Evolutionary conservation across 2,797 vertebrate genomes (phyloP), one percentile per base, ranked within the genome.

Genomic region (Sebastes trivittatus): DNA sequence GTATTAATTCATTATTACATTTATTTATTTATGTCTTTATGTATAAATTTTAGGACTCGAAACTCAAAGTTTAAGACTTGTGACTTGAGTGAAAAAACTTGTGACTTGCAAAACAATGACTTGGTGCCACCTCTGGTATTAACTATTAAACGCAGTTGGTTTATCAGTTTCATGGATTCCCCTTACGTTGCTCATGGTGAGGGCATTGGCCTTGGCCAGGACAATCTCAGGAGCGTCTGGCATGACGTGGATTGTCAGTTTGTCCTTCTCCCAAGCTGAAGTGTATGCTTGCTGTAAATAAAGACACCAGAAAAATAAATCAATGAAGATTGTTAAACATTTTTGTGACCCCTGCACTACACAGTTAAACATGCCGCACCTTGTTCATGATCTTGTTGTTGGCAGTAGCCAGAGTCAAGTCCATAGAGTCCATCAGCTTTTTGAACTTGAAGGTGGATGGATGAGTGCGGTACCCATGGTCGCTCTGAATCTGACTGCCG

Each of bases 191-290:
- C 95, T 96, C 92, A 96, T 93, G 77, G 38, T 96, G 59, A 95
- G 11, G 11, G 96, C 85, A 56, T 96, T 96, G 13, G 93, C 94
- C 82, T 96, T 96, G 25, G 96, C 96, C 82, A 99, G 81, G 16
- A 95, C 67, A 79, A 99, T 96, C 77, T 99, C 97, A 16, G 97
- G 98, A 0, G 96, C 94, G 87, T 99, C 98, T 23, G 98, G 98
- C 98, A 98, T 99, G 67, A 99, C 78, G 8, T 99, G 98, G 79
- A 97, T 62, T 13, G 94, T 96, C 20, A 93, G 88, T 90, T 99
- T 99, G 89, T 98, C 97, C 71, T 97, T 97, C 16, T 99, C 92
- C 98, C 98, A 99, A 25, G 97, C 97, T 32, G 96, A 94, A 25
- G 96, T 97, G 83, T 99, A 99, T 60, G 98, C 96, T 94, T 96